Percentiles rank a stretch among this genome's conserved stretches.
phyloP scores from a whole-genome alignment of 2,888 invertebrate species.

The Himalopsyche kuldschensis region DNA sequence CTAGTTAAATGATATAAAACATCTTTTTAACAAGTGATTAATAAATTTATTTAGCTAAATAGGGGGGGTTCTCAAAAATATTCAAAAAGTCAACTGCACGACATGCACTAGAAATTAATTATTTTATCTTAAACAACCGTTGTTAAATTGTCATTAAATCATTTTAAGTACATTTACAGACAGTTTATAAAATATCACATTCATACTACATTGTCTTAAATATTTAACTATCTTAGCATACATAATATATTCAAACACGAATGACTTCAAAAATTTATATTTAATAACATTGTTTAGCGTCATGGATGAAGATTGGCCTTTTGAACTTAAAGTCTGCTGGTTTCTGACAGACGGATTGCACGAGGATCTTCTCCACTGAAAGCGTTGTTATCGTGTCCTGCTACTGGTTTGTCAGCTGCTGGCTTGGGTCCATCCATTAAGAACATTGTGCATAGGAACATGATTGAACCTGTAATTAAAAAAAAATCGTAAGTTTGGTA shows the following conservation, averaged over 20 bases:
- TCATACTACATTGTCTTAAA: background rate
- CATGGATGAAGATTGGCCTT: background rate
- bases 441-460: slow-evolving; percentile 81
- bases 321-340: slow-evolving; percentile 27
- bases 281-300: background rate
- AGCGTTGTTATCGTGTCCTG: slow-evolving; percentile 57
- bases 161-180: too few species aligned
- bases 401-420: slow-evolving; percentile 45
- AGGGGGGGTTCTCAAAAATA: too few species aligned
- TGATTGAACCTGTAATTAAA: slow-evolving; percentile 67
- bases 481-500: background rate
- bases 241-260: background rate
- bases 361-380: slow-evolving; percentile 58
- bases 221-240: background rate
- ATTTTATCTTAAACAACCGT: background rate
- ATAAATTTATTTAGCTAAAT: too few species aligned
- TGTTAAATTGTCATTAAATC: too few species aligned
- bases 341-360: slow-evolving; percentile 31
- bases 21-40: too few species aligned
- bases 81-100: too few species aligned
- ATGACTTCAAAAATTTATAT: background rate
- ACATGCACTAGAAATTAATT: background rate
- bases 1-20: too few species aligned
- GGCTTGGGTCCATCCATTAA: slow-evolving; percentile 69
- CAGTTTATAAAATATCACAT: background rate